Base-by-base conservation (phyloP, 2,888 invertebrate species). In the Loripinus fragilis region DNA sequence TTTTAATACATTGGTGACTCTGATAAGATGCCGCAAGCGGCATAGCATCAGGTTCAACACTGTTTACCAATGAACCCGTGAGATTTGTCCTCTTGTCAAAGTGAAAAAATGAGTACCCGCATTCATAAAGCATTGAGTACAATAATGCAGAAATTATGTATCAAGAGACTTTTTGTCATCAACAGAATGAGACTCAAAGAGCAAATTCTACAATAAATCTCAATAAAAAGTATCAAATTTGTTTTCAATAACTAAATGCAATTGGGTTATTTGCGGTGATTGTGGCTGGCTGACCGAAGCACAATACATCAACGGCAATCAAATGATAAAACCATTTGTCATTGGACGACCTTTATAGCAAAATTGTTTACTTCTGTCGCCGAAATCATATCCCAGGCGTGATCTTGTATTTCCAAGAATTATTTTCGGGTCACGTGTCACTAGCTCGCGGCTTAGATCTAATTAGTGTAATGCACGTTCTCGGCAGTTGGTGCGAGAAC, bases 401-500 rank as follows among this genome's bases (percentile, higher is more conserved):
- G 76, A 80, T 74, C 71, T 66, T 55, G 68, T 68, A 55, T 74
- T 69, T 74, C 64, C 48, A 60, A 35, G 48, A 38, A 68, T 35
- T 55, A 80, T 76, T 79, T 77, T 30, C 71, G 30, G 25, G 68
- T 28, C 77, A 77, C 75, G 75, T 78, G 77, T 68, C 72, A 45
- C 50, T 23, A 35, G 35, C 38, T 65, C 50, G 72, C 72, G 55
- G 64, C 67, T 50, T 48, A 72, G 65, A 81, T 81, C 72, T 78
- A 81, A 81, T 81, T 77, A 81, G 64, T 48, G 77, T 81, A 81
- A 78, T 81, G 77, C 81, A 77, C 75, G 67, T 80, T 80, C 80
- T 71, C 80, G 74, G 60, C 33, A 33, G 17, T 60, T 60, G 60
- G 60, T 20, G 60, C 60, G 7, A 60, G 33, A 30, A 33, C 60